Percentiles rank a stretch among this genome's conserved stretches.
Conservation (phyloP, 2,888 invertebrate genomes). For the Xestia xanthographa region DNA sequence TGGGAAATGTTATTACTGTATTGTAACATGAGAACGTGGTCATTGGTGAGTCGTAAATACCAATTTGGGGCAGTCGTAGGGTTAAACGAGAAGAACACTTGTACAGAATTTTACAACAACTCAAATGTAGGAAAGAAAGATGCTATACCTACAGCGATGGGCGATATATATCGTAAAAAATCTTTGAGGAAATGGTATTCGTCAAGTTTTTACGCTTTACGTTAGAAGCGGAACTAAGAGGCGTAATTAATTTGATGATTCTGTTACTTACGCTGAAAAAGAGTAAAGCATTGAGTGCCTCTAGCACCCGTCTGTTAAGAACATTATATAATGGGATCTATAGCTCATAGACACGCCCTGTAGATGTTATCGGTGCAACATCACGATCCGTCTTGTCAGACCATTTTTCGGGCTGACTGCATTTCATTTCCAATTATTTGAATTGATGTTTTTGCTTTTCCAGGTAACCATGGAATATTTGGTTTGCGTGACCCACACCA, state of each 20-base stretch:
- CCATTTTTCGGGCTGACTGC: conserved; percentile 39
- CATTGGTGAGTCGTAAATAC: conserved; percentile 78
- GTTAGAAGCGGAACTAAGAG: conserved; percentile 55
- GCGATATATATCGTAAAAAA: conserved; percentile 24
- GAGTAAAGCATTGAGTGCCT: conserved; percentile 18
- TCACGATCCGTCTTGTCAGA: conserved; percentile 26
- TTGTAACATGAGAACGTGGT: conserved; percentile 73
- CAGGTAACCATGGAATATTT: conserved; percentile 47
- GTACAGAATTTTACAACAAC: conserved; percentile 7
- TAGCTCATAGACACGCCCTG: conserved; percentile 14
- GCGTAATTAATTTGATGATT: conserved; percentile 56
- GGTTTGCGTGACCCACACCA: conserved; percentile 36
- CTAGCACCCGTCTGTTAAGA: conserved; percentile 10
- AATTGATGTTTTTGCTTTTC: conserved; percentile 39
- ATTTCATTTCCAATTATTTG: conserved; percentile 46
- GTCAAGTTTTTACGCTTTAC: conserved; percentile 48
- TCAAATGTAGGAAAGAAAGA: not conserved
- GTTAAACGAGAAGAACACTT: conserved; percentile 49
- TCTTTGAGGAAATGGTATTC: conserved; percentile 39
- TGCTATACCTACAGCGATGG: not conserved
- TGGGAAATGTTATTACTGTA: conserved; percentile 72
- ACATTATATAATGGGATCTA: conserved; percentile 30
- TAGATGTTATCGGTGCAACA: conserved; percentile 47
- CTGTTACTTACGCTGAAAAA: conserved; percentile 44
- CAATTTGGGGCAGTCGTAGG: conserved; percentile 72